A percentile compares a stretch with the other conserved stretches of the same genome.
Evolutionary conservation across 2,797 vertebrate genomes (phyloP).

Genomic region (Carcharodon carcharias): DNA sequence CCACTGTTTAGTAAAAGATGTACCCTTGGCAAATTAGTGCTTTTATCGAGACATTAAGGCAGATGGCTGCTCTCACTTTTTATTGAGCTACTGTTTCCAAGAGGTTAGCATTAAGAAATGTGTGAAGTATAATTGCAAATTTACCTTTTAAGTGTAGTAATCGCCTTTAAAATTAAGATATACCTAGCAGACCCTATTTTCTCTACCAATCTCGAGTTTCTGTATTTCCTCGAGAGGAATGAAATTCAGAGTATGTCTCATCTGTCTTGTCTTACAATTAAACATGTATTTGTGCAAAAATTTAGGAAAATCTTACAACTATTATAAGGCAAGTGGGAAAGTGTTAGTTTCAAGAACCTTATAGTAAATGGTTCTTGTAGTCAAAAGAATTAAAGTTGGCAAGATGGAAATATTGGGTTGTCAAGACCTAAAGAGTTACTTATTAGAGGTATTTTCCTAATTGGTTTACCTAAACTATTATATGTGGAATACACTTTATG

Average conservation of each 20-base stretch:
- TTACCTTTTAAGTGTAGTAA: background rate
- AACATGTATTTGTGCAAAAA: background rate
- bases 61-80: background rate
- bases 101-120: background rate
- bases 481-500: background rate
- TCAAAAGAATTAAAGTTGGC: background rate
- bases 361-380: background rate
- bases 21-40: background rate
- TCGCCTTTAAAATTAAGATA: background rate
- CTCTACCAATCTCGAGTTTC: background rate
- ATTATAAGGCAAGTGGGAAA: background rate
- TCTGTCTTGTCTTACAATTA: background rate
- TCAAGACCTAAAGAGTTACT: background rate
- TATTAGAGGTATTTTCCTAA: background rate
- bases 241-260: background rate
- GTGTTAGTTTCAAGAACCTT: background rate
- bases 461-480: background rate
- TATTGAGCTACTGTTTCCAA: background rate
- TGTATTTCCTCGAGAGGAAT: background rate
- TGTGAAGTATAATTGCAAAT: background rate
- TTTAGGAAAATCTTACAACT: background rate
- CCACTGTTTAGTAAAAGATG: background rate
- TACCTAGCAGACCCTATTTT: background rate
- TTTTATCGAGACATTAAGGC: background rate
- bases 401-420: background rate